Conservation (phyloP, 2,113 vertebrate species). For the Vidua macroura region DNA sequence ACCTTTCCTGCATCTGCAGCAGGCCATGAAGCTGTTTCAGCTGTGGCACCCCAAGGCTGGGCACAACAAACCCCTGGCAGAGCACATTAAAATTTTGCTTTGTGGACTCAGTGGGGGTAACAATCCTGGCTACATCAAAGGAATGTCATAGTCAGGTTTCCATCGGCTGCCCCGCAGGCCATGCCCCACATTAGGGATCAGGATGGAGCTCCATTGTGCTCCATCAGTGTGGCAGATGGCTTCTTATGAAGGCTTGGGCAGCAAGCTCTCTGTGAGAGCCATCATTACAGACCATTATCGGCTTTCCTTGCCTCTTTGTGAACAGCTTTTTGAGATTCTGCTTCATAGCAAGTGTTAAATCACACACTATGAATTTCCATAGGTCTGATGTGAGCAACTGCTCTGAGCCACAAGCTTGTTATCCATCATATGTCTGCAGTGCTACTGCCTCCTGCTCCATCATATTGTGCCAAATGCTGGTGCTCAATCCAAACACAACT, state of each 20-base stretch:
- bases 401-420: neutral
- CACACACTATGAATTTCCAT: neutral
- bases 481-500: neutral
- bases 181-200: neutral
- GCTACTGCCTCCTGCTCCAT: neutral
- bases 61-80: neutral
- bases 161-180: neutral
- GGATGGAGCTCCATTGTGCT: neutral
- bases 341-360: conserved; percentile 10
- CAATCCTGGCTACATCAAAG: neutral
- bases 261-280: neutral
- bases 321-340: conserved; percentile 28
- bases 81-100: neutral
- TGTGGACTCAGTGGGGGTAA: neutral
- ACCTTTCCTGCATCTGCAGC: neutral
- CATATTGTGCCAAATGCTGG: neutral
- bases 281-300: neutral
- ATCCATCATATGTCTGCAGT: neutral
- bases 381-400: neutral
- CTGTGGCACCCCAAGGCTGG: neutral
- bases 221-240: neutral
- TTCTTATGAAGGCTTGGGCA: neutral
- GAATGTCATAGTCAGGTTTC: neutral
- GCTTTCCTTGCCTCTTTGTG: neutral
- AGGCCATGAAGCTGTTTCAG: neutral